Evolutionary conservation across 2,888 invertebrate genomes (phyloP).

Genomic region (Mesorhabditis belari): DNA sequence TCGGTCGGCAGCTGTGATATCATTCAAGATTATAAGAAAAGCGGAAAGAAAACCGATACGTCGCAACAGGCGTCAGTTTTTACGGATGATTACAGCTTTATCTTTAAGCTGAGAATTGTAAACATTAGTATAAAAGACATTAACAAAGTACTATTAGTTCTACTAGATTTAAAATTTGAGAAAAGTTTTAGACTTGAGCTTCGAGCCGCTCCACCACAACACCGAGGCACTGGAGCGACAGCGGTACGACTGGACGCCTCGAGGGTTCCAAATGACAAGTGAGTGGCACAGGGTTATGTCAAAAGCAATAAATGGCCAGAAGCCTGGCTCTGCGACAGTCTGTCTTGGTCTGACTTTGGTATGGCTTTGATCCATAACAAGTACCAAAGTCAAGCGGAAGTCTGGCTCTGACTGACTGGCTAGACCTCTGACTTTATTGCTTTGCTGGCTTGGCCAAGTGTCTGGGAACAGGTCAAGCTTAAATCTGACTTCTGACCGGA

Average conservation of each 20-base stretch:
- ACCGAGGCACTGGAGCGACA: conserved; percentile 44
- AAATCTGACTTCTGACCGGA: too few species aligned
- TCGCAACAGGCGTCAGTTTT: not conserved
- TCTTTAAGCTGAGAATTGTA: not conserved
- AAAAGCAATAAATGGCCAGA: too few species aligned
- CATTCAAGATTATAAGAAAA: conserved; percentile 48
- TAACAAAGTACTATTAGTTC: not conserved
- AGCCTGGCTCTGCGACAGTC: conserved; percentile 27
- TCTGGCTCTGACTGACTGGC: too few species aligned
- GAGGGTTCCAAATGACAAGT: conserved; percentile 4
- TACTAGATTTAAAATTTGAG: not conserved
- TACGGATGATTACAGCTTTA: not conserved
- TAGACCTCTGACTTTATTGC: too few species aligned
- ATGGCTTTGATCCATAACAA: not conserved
- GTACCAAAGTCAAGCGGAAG: too few species aligned
- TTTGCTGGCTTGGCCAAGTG: too few species aligned
- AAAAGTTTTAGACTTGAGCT: too few species aligned
- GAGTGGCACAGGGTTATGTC: too few species aligned
- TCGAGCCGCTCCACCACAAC: too few species aligned
- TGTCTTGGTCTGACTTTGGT: not conserved
- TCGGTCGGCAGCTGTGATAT: conserved; percentile 47
- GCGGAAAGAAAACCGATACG: conserved; percentile 17
- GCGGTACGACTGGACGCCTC: conserved; percentile 39
- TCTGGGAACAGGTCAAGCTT: too few species aligned
- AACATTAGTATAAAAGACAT: too few species aligned